Evolutionary conservation across 92 coral and sea anemone genomes (phyloP).

Genomic region (Meandrina meandrites): DNA sequence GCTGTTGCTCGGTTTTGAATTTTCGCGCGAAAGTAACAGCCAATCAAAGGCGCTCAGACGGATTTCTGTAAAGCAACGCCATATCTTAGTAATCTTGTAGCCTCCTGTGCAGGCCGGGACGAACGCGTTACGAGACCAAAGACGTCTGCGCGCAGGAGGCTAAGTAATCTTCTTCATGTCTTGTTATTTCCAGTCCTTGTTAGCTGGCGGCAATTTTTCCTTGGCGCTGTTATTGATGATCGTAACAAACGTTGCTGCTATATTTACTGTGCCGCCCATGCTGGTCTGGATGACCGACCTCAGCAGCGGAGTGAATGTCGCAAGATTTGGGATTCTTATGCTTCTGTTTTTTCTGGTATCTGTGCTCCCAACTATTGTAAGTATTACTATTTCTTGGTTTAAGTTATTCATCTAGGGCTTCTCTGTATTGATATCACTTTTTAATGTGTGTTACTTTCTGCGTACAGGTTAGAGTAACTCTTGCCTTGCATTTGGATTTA

Average conservation of each 20-base stretch:
- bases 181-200: constrained; percentile 48
- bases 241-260: constrained; percentile 81
- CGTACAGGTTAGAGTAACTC: no score
- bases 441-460: no score
- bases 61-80: no score
- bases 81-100: no score
- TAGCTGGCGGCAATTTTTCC: constrained; percentile 85
- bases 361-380: constrained; percentile 79
- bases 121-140: no score
- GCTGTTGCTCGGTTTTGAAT: background rate
- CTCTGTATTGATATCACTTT: no score
- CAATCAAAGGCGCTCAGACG: background rate
- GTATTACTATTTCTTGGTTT: constrained; percentile 4
- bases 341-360: constrained; percentile 67
- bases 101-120: no score
- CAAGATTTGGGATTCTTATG: constrained; percentile 65
- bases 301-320: constrained; percentile 53
- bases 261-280: constrained; percentile 79
- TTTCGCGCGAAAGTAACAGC: background rate
- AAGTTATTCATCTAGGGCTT: no score
- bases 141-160: no score
- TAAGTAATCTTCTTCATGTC: background rate
- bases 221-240: constrained; percentile 77
- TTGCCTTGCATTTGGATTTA: no score
- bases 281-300: constrained; percentile 81